A percentile compares a stretch with the other conserved stretches of the same genome.
Conservation (phyloP, 2,888 invertebrate genomes). For the Aethes cnicana region DNA sequence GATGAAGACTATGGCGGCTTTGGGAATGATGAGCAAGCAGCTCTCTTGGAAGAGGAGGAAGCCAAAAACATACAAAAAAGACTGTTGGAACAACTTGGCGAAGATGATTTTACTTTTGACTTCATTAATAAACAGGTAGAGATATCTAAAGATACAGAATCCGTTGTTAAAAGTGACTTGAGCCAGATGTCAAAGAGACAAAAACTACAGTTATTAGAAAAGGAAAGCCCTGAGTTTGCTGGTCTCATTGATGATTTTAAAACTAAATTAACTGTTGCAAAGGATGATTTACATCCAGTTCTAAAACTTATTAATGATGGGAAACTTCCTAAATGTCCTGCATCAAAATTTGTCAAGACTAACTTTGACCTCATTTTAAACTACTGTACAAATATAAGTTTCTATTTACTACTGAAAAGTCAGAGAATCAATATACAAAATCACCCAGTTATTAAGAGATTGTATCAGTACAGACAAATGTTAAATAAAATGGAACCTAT, state of each 20-base stretch:
- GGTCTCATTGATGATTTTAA: conserved; percentile 90
- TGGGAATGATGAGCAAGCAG: conserved; percentile 86
- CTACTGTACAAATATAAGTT: conserved; percentile 92
- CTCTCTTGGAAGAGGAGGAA: conserved; percentile 90
- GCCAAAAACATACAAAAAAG: conserved; percentile 90
- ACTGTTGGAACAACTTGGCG: conserved; percentile 88
- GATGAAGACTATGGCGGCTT: conserved; percentile 92
- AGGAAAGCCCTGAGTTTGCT: conserved; percentile 94
- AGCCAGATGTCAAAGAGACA: conserved; percentile 88
- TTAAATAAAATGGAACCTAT: conserved; percentile 87
- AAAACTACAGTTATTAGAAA: conserved; percentile 88
- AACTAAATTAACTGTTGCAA: conserved; percentile 85
- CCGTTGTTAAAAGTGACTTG: conserved; percentile 88
- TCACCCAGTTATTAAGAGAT: conserved; percentile 94
- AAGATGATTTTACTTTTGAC: conserved; percentile 88
- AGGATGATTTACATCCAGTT: conserved; percentile 86
- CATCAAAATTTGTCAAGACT: conserved; percentile 86
- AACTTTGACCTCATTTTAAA: conserved; percentile 88
- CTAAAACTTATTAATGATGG: conserved; percentile 84
- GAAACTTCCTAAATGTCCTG: conserved; percentile 84
- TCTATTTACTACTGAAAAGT: conserved; percentile 92
- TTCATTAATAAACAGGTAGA: conserved; percentile 68
- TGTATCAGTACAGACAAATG: conserved; percentile 90
- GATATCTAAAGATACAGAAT: conserved; percentile 71
- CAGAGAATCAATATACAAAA: conserved; percentile 87